Percentiles rank a stretch among this genome's conserved stretches.
Evolutionary conservation across 2,797 vertebrate species (phyloP).

Genomic region (Coendou prehensilis): DNA sequence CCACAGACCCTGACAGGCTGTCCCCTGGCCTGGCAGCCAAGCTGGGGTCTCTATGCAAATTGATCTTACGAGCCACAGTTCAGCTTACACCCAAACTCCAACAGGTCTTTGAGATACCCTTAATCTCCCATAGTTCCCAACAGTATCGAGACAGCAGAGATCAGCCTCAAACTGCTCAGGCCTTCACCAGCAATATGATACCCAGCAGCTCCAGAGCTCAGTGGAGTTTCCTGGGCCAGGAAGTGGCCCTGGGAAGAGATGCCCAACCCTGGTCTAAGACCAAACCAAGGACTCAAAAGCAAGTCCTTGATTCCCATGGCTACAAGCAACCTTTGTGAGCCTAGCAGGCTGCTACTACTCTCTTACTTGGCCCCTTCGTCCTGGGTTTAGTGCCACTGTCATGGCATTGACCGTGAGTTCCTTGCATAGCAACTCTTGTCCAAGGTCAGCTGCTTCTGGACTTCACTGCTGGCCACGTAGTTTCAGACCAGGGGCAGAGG

Average conservation of each 20-base stretch:
- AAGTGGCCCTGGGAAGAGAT: neutral
- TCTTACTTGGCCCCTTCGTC: conserved; percentile 83
- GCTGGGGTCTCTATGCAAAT: neutral
- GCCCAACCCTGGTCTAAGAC: neutral
- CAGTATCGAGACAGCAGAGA: neutral
- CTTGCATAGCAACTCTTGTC: neutral
- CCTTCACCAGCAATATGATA: neutral
- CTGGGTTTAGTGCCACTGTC: conserved; percentile 75
- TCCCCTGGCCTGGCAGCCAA: neutral
- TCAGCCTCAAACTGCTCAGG: neutral
- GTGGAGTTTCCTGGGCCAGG: neutral
- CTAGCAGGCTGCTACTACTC: conserved; percentile 80
- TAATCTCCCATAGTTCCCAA: neutral
- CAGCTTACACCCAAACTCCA: neutral
- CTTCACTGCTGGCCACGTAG: neutral
- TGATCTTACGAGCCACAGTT: neutral
- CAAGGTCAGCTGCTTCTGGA: neutral
- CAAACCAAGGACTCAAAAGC: conserved; percentile 30
- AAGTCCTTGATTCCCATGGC: conserved; percentile 78
- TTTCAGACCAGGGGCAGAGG: neutral
- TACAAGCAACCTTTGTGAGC: conserved; percentile 82
- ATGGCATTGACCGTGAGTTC: neutral
- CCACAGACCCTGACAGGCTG: neutral
- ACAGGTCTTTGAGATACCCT: neutral
- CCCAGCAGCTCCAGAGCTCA: neutral